Conservation (phyloP, 2,113 vertebrate species). For the Psilopsiagon aymara region DNA sequence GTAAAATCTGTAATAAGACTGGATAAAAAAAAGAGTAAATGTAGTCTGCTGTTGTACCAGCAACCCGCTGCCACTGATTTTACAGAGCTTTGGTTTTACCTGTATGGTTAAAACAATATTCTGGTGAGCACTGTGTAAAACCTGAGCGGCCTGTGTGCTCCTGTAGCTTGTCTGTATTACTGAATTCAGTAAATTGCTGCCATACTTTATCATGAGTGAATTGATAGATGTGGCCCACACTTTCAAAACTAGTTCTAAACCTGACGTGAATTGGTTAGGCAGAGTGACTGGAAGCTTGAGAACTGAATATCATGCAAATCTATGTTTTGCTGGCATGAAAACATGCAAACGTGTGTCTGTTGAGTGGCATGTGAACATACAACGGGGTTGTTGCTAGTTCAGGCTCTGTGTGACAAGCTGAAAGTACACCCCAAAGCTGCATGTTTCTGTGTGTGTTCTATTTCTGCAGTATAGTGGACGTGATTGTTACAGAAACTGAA, state of each 20-base stretch:
- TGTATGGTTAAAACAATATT: not conserved
- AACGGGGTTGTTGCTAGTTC: not conserved
- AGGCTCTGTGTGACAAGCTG: not conserved
- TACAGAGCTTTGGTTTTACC: not conserved
- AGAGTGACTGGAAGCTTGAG: not conserved
- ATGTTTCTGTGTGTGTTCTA: accelerated
- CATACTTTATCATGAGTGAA: not conserved
- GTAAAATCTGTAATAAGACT: not conserved
- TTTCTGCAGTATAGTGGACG: not conserved
- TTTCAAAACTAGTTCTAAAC: not conserved
- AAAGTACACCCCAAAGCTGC: not conserved
- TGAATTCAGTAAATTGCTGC: not conserved
- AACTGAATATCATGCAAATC: not conserved
- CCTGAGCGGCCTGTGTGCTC: not conserved
- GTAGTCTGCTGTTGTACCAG: not conserved
- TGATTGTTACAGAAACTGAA: not conserved
- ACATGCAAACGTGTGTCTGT: accelerated
- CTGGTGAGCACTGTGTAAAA: not conserved
- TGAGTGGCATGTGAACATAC: not conserved
- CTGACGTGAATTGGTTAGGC: not conserved
- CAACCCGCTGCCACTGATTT: not conserved
- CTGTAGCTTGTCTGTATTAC: not conserved
- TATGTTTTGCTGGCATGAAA: not conserved
- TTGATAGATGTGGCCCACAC: not conserved
- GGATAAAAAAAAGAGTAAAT: not conserved